Base-by-base conservation (phyloP, 2,888 invertebrate genomes). In the Ophraella communa region DNA sequence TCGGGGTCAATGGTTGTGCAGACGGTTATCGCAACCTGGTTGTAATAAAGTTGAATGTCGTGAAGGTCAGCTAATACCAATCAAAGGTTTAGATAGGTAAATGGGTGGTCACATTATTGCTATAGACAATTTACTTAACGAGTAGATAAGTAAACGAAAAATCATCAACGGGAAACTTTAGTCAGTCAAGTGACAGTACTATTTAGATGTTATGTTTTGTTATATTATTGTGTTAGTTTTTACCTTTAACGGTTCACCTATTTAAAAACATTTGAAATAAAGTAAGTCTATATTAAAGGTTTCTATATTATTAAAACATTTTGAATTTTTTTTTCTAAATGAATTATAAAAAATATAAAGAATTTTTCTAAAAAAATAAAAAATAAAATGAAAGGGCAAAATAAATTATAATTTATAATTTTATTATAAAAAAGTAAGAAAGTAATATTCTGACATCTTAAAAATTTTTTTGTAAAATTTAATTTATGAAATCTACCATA, bases 21-120 rank as follows among this genome's bases (percentile, higher is more conserved):
- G 3, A 21, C n/a, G 14, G 27, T 49, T 49, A n/a, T 7, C 14
- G 14, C 14, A 49, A 49, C 49, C 8, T 14, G 14, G 30, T 33
- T 33, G 21, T 27, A 35, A 56, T 55, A 51, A 66, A 56, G 60
- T 30, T 57, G n/a, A 56, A 33, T 21, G 56, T 51, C 27, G 14
- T 53, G 67, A 67, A 67, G 67, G 67, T 57, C 67, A 45, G 18
- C 33, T 58, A 52, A 59, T 59, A 49, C 49, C 62, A 67, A 64
- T 67, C 62, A 67, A 64, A 59, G 53, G 62, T 62, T 62, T 62
- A 64, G 51, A 54, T 57, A 62, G 62, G 64, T 64, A 59, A 51
- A 67, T 67, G 62, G 59, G 57, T 64, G 55, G 58, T 62, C 51
- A 59, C 67, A 64, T 61, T 57, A 58, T 64, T 64, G 49, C 55